These are phyloP conservation scores for Montipora capitata DNA, from an alignment of 92 coral and sea anemone genomes.

Conservation along the genomic window DNA sequence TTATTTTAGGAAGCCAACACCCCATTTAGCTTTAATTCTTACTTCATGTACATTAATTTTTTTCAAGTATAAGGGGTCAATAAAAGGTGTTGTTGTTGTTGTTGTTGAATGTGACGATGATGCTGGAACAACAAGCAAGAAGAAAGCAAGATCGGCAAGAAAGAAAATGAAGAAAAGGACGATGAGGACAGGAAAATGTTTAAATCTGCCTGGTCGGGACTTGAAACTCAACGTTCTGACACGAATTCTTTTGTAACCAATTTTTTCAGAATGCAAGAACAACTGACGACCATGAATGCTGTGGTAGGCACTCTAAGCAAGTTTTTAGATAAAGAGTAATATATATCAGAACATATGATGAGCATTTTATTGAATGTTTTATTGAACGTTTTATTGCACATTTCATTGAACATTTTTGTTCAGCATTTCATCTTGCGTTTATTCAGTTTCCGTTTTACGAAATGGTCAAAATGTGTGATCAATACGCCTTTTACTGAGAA, in stretches of 20 bases:
- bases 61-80: no score
- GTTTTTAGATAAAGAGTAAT: slow-evolving; percentile 24
- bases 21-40: no score
- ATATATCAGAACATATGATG: slow-evolving; percentile 28
- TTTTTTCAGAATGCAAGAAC: slow-evolving; percentile 40
- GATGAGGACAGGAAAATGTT: slow-evolving; percentile 40
- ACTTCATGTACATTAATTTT: no score
- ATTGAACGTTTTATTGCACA: slow-evolving; percentile 12
- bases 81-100: no score
- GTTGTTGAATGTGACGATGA: no score
- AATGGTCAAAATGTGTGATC: slow-evolving; percentile 25
- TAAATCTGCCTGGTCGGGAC: neutral
- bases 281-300: slow-evolving; percentile 33
- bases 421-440: slow-evolving; percentile 12
- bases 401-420: slow-evolving; percentile 26
- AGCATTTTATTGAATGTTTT: slow-evolving; percentile 1
- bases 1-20: no score
- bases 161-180: slow-evolving; percentile 48
- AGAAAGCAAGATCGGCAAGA: slow-evolving; percentile 33
- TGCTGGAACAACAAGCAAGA: neutral
- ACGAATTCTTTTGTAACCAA: slow-evolving; percentile 19
- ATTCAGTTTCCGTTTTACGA: neutral
- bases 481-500: slow-evolving; percentile 2
- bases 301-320: slow-evolving; percentile 33
- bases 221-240: slow-evolving; percentile 29